A percentile compares a stretch with the other conserved stretches of the same genome.
Evolutionary conservation across 2,888 invertebrate species (phyloP).

Genomic region (Ophion slaviceki): DNA sequence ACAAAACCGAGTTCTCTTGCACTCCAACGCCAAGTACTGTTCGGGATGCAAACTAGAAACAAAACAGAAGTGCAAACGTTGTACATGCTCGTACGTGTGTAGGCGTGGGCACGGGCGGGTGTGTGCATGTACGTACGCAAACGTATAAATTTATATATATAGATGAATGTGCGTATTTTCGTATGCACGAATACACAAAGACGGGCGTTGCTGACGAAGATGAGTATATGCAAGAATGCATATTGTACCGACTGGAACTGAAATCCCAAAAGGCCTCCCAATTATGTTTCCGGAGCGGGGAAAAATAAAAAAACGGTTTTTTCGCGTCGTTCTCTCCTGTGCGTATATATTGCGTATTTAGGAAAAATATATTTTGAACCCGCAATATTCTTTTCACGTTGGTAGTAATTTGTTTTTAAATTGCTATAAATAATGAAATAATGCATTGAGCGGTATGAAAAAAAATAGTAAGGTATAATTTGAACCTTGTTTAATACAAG

Average conservation of each 20-base stretch:
- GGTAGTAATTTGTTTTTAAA: no score
- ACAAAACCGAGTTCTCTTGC: no score
- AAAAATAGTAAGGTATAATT: no score
- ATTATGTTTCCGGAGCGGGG: conserved; percentile 43
- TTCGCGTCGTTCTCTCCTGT: background rate
- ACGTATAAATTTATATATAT: background rate
- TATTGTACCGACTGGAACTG: conserved; percentile 55
- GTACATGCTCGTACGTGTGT: conserved; percentile 25
- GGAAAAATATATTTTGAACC: no score
- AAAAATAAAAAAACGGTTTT: background rate
- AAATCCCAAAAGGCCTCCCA: conserved; percentile 61
- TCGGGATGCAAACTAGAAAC: conserved; percentile 64
- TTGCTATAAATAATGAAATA: no score
- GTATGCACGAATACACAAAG: conserved; percentile 17
- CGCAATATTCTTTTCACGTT: no score
- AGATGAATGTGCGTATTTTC: conserved; percentile 1
- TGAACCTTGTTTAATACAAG: no score
- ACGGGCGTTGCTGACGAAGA: conserved; percentile 14
- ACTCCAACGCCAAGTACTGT: conserved; percentile 41
- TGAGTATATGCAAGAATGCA: conserved; percentile 26
- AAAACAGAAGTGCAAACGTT: conserved; percentile 61
- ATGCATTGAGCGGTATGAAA: no score
- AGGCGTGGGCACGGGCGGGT: no score
- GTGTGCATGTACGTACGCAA: no score
- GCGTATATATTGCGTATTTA: no score